Conservation (phyloP, 2,888 invertebrate species). For the Phortica okadai region DNA sequence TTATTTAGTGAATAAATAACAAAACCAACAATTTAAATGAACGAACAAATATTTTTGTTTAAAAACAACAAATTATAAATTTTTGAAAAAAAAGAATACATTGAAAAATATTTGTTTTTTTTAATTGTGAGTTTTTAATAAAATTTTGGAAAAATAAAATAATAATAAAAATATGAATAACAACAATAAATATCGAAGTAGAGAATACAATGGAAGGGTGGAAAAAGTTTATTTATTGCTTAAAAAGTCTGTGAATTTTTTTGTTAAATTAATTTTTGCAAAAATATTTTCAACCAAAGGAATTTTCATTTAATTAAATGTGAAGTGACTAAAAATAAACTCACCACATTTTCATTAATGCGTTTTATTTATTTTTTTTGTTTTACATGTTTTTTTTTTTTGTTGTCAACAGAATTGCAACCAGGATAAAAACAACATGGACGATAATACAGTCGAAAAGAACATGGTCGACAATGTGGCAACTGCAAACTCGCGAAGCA, state of each 20-base stretch:
- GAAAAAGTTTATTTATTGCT: neutral
- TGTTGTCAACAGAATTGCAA: conserved; percentile 50
- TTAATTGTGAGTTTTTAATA: too few relatives aligned
- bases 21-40: too few relatives aligned
- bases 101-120: too few relatives aligned
- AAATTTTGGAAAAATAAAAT: too few relatives aligned
- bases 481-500: conserved; percentile 23
- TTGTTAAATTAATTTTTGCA: neutral
- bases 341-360: conserved; percentile 25
- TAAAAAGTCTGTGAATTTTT: neutral
- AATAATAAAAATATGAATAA: too few relatives aligned
- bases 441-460: conserved; percentile 2
- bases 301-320: neutral
- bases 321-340: neutral
- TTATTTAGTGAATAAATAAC: too few relatives aligned
- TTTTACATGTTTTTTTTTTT: conserved; percentile 11
- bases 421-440: conserved; percentile 30
- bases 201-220: neutral
- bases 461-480: conserved; percentile 5
- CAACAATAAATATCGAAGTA: too few relatives aligned
- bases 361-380: neutral
- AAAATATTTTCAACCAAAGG: conserved; percentile 5
- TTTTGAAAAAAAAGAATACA: too few relatives aligned
- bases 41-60: too few relatives aligned
- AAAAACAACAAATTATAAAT: too few relatives aligned